Evolutionary conservation across 2,113 vertebrate genomes (phyloP).

Genomic region (Typhlomys cinereus): DNA sequence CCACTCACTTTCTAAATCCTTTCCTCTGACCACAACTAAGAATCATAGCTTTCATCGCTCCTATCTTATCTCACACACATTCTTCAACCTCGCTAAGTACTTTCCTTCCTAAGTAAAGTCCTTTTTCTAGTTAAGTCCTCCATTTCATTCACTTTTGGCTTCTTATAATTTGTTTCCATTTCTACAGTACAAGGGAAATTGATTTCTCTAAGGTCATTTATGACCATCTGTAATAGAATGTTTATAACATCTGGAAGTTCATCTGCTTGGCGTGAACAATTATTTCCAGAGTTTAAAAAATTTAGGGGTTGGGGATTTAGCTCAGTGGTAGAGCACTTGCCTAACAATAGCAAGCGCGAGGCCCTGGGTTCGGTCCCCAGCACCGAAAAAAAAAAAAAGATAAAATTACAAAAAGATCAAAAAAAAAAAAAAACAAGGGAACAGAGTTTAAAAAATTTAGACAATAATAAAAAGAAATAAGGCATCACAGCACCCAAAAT

Average conservation of each 20-base stretch:
- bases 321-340: no score
- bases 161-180: constrained; percentile 16
- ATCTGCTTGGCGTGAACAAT: not conserved
- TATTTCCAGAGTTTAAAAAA: constrained; percentile 22
- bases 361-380: no score
- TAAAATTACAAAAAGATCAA: no score
- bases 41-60: not conserved
- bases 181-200: constrained; percentile 15
- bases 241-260: not conserved
- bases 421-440: no score
- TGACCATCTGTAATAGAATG: not conserved
- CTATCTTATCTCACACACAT: not conserved
- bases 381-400: not conserved
- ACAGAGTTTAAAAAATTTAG: not conserved
- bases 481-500: not conserved
- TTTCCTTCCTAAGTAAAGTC: no score
- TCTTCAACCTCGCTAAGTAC: not conserved
- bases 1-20: not conserved
- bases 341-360: no score
- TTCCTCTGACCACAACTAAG: not conserved
- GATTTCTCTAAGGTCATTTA: not conserved
- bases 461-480: not conserved
- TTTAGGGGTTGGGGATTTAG: no score
- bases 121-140: not conserved
- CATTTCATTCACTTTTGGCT: not conserved